These are phyloP conservation scores for Microplitis deprimator DNA, from an alignment of 2,888 invertebrate genomes.

Conservation along the genomic window DNA sequence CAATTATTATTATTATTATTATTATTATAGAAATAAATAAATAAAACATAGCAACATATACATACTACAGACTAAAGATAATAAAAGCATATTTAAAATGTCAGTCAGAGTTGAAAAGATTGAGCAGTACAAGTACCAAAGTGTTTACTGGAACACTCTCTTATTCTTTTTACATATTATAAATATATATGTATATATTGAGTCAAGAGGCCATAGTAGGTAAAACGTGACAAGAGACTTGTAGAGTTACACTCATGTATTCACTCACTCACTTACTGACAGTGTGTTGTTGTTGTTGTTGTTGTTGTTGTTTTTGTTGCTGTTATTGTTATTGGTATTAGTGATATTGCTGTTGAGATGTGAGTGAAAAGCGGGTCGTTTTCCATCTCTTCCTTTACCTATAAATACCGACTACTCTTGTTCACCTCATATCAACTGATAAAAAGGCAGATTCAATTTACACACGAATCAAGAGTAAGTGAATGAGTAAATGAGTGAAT, in stretches of 20 bases:
- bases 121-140: conserved; percentile 16
- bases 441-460: conserved; percentile 9
- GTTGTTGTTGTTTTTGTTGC: too few species aligned
- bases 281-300: too few species aligned
- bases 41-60: too few species aligned
- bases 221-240: conserved; percentile 20
- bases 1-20: too few species aligned
- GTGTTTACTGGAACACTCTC: conserved; percentile 19
- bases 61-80: too few species aligned
- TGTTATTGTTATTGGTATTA: background rate
- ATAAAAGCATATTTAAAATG: too few species aligned
- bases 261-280: background rate
- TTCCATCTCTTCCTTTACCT: conserved; percentile 12
- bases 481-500: background rate
- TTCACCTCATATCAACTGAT: conserved; percentile 21
- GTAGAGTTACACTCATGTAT: background rate
- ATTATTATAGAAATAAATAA: too few species aligned
- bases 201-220: background rate
- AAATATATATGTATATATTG: conserved; percentile 13
- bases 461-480: background rate
- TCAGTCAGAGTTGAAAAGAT: background rate
- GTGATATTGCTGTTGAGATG: conserved; percentile 3
- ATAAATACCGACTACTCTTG: conserved; percentile 4
- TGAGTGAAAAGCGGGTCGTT: conserved; percentile 33
- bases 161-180: background rate